These are phyloP conservation scores for Astropecten irregularis DNA, from an alignment of 53 echinoderm and acorn worm species.

Conservation along the genomic window DNA sequence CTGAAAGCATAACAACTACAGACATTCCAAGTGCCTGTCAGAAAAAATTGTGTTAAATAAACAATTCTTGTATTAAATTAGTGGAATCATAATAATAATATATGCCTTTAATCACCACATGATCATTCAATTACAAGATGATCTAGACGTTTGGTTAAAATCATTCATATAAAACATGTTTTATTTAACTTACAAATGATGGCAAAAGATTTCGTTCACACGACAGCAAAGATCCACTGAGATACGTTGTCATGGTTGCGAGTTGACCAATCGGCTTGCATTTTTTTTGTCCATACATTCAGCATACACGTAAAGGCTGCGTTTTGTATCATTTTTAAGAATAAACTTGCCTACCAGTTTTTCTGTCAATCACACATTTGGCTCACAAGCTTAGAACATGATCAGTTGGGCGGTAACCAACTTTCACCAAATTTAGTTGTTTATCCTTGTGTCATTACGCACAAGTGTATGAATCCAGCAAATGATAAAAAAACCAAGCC, in stretches of 20 bases:
- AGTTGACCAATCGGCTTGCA: not conserved
- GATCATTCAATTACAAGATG: constrained; percentile 17
- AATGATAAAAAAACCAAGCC: not conserved
- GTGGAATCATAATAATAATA: constrained; percentile 27
- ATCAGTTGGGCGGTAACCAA: not conserved
- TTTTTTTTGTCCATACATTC: not conserved
- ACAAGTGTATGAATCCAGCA: constrained; percentile 26
- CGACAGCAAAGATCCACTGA: constrained; percentile 7
- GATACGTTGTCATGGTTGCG: not conserved
- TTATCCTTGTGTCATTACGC: not conserved
- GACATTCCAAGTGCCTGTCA: constrained; percentile 4
- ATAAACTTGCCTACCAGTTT: not conserved
- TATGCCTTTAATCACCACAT: constrained; percentile 22
- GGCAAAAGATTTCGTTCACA: constrained; percentile 29
- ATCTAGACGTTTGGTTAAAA: constrained; percentile 38
- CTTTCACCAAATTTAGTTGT: not conserved
- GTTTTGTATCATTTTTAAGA: not conserved
- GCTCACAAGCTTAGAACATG: not conserved
- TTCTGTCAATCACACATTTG: not conserved
- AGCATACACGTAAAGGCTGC: not conserved
- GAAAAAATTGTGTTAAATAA: constrained; percentile 29
- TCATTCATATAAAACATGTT: constrained; percentile 27
- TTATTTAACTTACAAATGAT: constrained; percentile 25
- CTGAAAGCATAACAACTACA: constrained; percentile 15
- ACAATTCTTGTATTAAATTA: constrained; percentile 17